Percentiles rank a stretch among this genome's conserved stretches.
phyloP scores from a whole-genome alignment of 2,113 vertebrate species.

The Erythrolamprus reginae region DNA sequence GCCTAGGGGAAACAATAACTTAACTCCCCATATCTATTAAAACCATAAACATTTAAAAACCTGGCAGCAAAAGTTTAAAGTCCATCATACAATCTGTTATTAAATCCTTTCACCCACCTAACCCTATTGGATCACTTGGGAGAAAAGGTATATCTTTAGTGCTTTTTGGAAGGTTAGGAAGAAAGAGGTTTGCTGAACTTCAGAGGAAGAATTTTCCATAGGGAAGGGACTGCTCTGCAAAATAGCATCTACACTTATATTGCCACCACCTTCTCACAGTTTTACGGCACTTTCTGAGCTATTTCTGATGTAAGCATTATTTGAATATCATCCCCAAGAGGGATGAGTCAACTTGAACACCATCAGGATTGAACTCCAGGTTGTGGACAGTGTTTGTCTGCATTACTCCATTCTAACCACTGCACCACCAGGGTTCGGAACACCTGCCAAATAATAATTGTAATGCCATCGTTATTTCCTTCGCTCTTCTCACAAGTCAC shows the following conservation, averaged over 20 bases:
- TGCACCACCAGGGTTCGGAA: not conserved
- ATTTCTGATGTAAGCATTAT: not conserved
- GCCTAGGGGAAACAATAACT: too few species aligned
- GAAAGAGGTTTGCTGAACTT: not conserved
- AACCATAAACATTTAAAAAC: not conserved
- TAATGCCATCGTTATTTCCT: not conserved
- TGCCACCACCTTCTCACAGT: too few species aligned
- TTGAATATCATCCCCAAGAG: not conserved
- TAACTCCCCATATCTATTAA: too few species aligned
- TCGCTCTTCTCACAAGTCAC: not conserved
- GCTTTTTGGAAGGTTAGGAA: not conserved
- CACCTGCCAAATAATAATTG: not conserved
- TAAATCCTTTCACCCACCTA: not conserved
- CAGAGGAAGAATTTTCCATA: not conserved
- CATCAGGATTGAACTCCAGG: not conserved
- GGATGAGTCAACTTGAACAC: not conserved
- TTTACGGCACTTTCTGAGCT: not conserved
- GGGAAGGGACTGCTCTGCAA: not conserved
- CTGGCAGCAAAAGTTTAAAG: not conserved
- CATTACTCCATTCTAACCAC: not conserved
- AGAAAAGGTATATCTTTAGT: not conserved
- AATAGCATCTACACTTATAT: not conserved
- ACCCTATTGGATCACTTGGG: not conserved
- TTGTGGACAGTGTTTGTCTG: not conserved
- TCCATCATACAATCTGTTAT: not conserved